phyloP scores from a whole-genome alignment of 2,888 invertebrate genomes.

The Orthosia incerta region DNA sequence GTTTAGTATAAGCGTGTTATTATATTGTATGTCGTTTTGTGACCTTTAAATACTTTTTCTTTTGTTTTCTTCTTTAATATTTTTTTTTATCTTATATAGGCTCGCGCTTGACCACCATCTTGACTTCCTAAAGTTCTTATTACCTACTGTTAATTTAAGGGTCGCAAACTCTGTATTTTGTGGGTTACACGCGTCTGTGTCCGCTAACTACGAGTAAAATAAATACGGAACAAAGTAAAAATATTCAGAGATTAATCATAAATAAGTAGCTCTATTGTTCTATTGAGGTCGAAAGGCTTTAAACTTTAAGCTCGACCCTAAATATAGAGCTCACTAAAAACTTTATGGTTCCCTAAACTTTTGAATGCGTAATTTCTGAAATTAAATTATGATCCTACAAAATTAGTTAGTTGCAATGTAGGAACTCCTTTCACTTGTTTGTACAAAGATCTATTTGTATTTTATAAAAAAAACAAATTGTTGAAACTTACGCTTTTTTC shows the following conservation, averaged over 20 bases:
- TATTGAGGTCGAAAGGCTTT: conserved; percentile 13
- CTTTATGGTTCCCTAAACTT: conserved; percentile 31
- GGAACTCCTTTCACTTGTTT: not conserved
- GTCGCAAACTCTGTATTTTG: not conserved
- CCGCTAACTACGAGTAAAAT: not conserved
- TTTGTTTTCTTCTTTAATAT: too few species aligned
- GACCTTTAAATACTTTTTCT: too few species aligned
- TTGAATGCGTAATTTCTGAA: conserved; percentile 10
- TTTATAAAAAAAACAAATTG: too few species aligned
- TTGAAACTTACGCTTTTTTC: too few species aligned
- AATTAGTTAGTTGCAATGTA: not conserved
- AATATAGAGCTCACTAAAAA: conserved; percentile 35
- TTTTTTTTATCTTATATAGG: too few species aligned
- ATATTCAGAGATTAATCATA: conserved; percentile 15
- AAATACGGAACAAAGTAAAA: conserved; percentile 1
- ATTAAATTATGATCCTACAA: conserved; percentile 11
- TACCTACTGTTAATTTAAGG: not conserved
- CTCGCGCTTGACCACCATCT: too few species aligned
- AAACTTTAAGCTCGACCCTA: conserved; percentile 42
- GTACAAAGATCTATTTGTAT: not conserved
- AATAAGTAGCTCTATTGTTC: conserved; percentile 17
- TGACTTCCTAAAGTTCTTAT: too few species aligned
- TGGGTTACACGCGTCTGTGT: not conserved
- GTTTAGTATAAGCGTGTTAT: too few species aligned
- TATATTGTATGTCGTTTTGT: too few species aligned